Base-by-base conservation (phyloP, 1,140 invertebrate species). In the Forficula auricularia region DNA sequence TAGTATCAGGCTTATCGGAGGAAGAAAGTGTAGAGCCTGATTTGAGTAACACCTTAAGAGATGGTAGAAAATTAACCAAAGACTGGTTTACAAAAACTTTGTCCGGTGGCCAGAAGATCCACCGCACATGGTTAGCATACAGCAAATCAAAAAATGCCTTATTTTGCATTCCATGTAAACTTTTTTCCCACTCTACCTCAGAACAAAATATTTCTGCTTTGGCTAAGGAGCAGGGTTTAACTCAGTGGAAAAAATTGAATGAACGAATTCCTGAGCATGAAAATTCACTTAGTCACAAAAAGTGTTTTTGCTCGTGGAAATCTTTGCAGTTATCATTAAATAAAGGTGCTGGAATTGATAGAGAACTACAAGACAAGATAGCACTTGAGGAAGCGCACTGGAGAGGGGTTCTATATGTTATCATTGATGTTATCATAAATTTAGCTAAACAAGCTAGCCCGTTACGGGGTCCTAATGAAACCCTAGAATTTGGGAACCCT, bases 211-310 rank as follows among this genome's bases (percentile, higher is more conserved):
- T 41, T 4, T 42, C 38, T 42, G 13, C 16, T 20, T 44, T 44
- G 30, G 38, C 38, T 40, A 42, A 42, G 19, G 38, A 39, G 19
- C 13, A 33, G 36, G 39, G 35, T 37, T 38, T 31, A 2, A 39
- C 20, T 9, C 18, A 22, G 14, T 44, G 36, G 34, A 48, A 47
- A 34, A 49, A 45, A 40, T 36, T 46, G 40, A 42, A 31, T 44
- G 33, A 46, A 46, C 30, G 16, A 27, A 18, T 42, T 33, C 39
- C 44, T 8, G 39, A 46, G 6, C 39, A 46, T 38, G 44, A 46
- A 46, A 46, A 46, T 42, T 46, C 40, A 31, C 38, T 27, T 30
- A 43, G 33, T 15, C 44, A 46, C 40, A 45, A 46, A 36, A 16
- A 19, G 40, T 46, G 44, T 22, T 45, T 45, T 40, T 45, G 38